Percentiles rank a stretch among this genome's conserved stretches.
These are phyloP conservation scores for Enoplosus armatus DNA, from an alignment of 2,797 vertebrate genomes.

Conservation along the genomic window DNA sequence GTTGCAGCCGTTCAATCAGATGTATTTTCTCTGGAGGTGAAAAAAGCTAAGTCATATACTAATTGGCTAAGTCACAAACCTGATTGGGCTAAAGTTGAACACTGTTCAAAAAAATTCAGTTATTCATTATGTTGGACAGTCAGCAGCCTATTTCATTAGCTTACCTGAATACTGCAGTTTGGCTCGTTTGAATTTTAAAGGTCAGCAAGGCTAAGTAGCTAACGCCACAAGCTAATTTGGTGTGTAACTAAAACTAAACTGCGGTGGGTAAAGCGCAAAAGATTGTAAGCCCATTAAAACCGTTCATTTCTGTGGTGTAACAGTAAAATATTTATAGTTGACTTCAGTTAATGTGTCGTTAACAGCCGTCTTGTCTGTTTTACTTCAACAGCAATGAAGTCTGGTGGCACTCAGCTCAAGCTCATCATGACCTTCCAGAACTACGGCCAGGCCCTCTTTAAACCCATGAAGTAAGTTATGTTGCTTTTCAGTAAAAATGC, in stretches of 20 bases:
- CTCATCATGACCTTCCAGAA: constrained; percentile 99
- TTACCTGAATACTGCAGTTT: neutral
- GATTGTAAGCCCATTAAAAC: neutral
- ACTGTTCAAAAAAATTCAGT: neutral
- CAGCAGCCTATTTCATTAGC: neutral
- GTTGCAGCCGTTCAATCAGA: neutral
- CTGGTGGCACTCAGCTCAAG: constrained; percentile 98
- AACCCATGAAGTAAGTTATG: constrained; percentile 87
- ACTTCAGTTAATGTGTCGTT: constrained; percentile 20
- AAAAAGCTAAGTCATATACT: neutral
- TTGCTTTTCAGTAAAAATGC: neutral
- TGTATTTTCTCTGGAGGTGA: neutral
- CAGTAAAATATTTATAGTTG: neutral
- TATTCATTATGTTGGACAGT: neutral
- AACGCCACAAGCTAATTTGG: neutral
- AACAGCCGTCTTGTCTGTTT: constrained; percentile 48
- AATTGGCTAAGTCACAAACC: neutral
- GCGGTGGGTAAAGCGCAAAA: neutral
- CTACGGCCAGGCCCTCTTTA: constrained; percentile 94
- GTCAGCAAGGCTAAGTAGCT: neutral
- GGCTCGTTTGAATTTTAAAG: neutral
- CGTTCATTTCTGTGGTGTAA: neutral
- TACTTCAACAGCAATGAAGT: constrained; percentile 93
- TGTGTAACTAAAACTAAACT: neutral
- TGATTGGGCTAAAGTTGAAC: neutral